Percentiles rank a stretch among this genome's conserved stretches.
These are phyloP conservation scores for Eristalinus aeneus DNA, from an alignment of 2,888 invertebrate genomes.

Conservation along the genomic window DNA sequence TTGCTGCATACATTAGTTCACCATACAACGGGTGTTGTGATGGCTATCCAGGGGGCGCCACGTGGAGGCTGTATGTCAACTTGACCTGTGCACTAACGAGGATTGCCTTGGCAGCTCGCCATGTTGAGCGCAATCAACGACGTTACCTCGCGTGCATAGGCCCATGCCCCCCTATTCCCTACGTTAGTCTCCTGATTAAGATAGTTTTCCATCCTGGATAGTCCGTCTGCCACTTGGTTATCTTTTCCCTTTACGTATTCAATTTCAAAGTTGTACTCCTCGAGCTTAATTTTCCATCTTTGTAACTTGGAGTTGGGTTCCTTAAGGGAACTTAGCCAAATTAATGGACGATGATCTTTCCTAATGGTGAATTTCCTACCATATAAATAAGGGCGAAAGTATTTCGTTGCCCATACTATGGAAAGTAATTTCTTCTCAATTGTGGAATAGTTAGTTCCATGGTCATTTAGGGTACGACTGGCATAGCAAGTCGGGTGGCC, in stretches of 20 bases:
- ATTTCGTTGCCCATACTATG: neutral
- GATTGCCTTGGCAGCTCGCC: no score
- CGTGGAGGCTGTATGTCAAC: no score
- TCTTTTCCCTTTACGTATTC: neutral
- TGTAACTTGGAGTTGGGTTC: neutral
- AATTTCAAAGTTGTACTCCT: neutral
- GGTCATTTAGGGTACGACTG: neutral
- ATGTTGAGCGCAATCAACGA: no score
- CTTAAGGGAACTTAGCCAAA: neutral
- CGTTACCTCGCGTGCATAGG: no score
- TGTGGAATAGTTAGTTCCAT: neutral
- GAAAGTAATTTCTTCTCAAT: neutral
- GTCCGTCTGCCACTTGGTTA: neutral
- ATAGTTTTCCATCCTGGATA: no score
- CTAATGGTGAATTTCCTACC: neutral
- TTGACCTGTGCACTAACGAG: no score
- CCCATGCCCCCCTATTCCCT: no score
- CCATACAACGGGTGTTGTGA: no score
- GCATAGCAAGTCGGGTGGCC: neutral
- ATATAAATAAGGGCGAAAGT: neutral
- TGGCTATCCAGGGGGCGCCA: no score
- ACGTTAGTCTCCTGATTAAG: no score
- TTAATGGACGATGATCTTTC: neutral
- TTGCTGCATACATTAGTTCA: no score
- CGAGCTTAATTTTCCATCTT: neutral